phyloP scores from a whole-genome alignment of 2,888 invertebrate genomes.

The Pterostichus madidus region DNA sequence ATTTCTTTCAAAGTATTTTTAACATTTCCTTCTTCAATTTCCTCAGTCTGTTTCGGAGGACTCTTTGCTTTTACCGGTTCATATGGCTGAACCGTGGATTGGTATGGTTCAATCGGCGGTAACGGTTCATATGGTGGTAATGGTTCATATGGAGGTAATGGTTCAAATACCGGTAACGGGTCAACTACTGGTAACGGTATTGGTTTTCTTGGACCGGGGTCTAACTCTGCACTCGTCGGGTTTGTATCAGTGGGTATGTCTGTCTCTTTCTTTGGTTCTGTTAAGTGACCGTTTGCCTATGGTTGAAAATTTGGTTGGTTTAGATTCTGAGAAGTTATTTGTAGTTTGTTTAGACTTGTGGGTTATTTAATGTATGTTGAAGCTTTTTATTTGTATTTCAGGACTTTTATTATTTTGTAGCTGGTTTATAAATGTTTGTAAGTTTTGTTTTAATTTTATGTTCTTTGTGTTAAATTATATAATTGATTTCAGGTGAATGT shows the following conservation, averaged over 20 bases:
- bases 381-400: slow-evolving; percentile 41
- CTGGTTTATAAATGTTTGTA: background rate
- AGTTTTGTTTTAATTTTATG: background rate
- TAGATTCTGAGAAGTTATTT: background rate
- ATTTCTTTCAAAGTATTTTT: slow-evolving; percentile 81
- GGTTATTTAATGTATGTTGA: slow-evolving; percentile 37
- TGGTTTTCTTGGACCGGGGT: slow-evolving; percentile 40
- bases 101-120: background rate
- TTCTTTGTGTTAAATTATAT: background rate
- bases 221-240: slow-evolving; percentile 59
- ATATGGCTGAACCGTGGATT: background rate
- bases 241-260: slow-evolving; percentile 63
- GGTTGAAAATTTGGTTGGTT: slow-evolving; percentile 31
- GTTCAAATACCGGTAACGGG: slow-evolving; percentile 1
- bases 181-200: slow-evolving; percentile 27
- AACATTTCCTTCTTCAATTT: slow-evolving; percentile 79
- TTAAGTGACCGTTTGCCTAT: slow-evolving; percentile 56
- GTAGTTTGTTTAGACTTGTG: background rate
- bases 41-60: slow-evolving; percentile 67
- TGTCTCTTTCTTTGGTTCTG: slow-evolving; percentile 57
- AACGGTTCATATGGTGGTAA: background rate
- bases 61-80: slow-evolving; percentile 39
- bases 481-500: no score
- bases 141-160: no score
- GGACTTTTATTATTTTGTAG: background rate